Evolutionary conservation across 2,888 invertebrate genomes (phyloP).

Genomic region (Eupithecia exiguata): DNA sequence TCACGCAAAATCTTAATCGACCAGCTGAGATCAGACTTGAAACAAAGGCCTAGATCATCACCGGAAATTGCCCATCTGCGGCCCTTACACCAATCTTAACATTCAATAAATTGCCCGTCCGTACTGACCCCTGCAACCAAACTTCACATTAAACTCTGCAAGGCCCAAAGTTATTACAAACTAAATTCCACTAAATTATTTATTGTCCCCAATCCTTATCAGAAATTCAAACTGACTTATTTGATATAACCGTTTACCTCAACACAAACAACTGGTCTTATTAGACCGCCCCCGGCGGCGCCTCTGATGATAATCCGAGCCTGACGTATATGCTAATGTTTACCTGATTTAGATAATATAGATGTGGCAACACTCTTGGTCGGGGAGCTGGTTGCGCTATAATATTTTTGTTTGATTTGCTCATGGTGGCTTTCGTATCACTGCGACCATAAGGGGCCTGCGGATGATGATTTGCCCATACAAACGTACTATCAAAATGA

Average conservation of each 20-base stretch:
- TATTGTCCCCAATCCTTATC: slow-evolving; percentile 15
- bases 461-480: too few relatives aligned
- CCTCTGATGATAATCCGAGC: slow-evolving; percentile 63
- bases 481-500: too few relatives aligned
- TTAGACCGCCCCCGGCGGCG: slow-evolving; percentile 56
- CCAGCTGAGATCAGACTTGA: not conserved
- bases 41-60: not conserved
- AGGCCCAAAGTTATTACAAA: not conserved
- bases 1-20: too few relatives aligned
- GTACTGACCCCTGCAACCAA: not conserved
- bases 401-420: too few relatives aligned
- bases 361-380: slow-evolving; percentile 8
- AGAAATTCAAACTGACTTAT: slow-evolving; percentile 11
- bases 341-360: slow-evolving; percentile 30
- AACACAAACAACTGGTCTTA: slow-evolving; percentile 38
- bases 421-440: too few relatives aligned
- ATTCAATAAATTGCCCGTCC: not conserved
- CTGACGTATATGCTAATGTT: slow-evolving; percentile 69
- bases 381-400: too few relatives aligned
- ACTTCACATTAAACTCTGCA: not conserved
- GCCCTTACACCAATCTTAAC: not conserved
- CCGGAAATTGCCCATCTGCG: not conserved
- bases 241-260: slow-evolving; percentile 32
- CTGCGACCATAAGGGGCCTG: too few relatives aligned
- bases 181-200: slow-evolving; percentile 16